Evolutionary conservation across 2,113 vertebrate species (phyloP), one percentile per base, ranked within the genome.

Genomic region (Siniperca chuatsi): DNA sequence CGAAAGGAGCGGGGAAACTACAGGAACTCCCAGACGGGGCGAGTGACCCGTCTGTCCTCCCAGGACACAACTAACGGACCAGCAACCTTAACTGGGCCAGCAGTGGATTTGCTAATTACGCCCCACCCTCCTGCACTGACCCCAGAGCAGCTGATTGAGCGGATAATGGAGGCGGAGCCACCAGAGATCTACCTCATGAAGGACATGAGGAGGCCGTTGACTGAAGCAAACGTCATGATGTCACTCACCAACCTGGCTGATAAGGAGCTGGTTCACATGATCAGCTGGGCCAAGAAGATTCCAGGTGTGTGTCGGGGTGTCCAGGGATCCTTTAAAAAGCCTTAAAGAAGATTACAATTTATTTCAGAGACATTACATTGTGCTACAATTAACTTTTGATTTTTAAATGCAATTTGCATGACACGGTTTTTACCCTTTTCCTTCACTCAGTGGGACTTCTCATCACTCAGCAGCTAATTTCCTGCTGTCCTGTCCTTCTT

Each of bases 221-320:
- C 97, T 0, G 98, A 99, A 89, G 97, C 97, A 15, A 97, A 96
- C 87, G 95, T 99, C 96, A 99, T 99, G 98, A 97, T 98, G 97
- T 98, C 97, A 18, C 94, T 99, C 87, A 99, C 98, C 23, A 98
- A 97, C 92, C 96, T 99, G 86, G 98, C 98, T 0, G 98, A 99
- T 88, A 98, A 98, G 87, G 98, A 99, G 71, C 91, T 99, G 77
- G 98, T 99, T 50, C 97, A 99, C 87, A 99, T 99, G 98, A 98
- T 99, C 64, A 96, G 94, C 68, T 99, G 98, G 98, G 98, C 98
- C 91, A 99, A 99, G 94, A 99, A 99, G 90, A 98, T 99, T 54
- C 98, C 98, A 18, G 98, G 98, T 93, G 13, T 29, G 75, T 79
- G 58, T 73, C 21, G n/a, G 50, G 6, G n/a, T 6, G 9, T 6